phyloP scores from a whole-genome alignment of 64 coral and sea anemone species.

The Hydrozoanthus tunicans region DNA sequence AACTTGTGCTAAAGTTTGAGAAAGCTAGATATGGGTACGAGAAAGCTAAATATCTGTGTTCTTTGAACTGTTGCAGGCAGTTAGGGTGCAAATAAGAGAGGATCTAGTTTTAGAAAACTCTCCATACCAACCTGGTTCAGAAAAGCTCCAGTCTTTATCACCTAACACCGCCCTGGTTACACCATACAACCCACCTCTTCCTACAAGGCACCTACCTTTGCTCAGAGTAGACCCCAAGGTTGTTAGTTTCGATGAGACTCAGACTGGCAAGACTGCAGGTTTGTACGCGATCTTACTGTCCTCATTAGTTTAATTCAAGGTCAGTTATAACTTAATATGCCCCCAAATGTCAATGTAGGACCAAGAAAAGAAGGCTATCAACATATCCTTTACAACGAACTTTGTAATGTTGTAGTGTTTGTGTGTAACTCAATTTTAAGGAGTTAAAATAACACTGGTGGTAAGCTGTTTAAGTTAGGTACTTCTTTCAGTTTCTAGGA shows the following conservation, averaged over 20 bases:
- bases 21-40: background rate
- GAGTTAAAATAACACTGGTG: background rate
- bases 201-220: slow-evolving; percentile 67
- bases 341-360: background rate
- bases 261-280: slow-evolving; percentile 74
- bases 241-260: slow-evolving; percentile 71
- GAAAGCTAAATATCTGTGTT: no score
- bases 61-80: slow-evolving; percentile 50
- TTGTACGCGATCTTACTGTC: slow-evolving; percentile 5
- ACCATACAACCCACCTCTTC: slow-evolving; percentile 64
- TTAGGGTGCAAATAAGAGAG: slow-evolving; percentile 88
- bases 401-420: background rate
- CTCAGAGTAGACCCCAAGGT: slow-evolving; percentile 68
- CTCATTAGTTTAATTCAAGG: background rate
- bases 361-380: background rate
- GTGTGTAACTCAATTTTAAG: background rate
- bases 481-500: no score
- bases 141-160: slow-evolving; percentile 71
- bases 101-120: slow-evolving; percentile 85
- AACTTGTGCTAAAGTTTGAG: background rate
- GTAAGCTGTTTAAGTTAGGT: no score
- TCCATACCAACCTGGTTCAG: slow-evolving; percentile 66
- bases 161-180: slow-evolving; percentile 50
- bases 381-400: background rate
- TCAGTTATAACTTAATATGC: background rate